Evolutionary conservation across 2,888 invertebrate genomes (phyloP), one percentile per base, ranked within the genome.

Genomic region (Aplocera efformata): DNA sequence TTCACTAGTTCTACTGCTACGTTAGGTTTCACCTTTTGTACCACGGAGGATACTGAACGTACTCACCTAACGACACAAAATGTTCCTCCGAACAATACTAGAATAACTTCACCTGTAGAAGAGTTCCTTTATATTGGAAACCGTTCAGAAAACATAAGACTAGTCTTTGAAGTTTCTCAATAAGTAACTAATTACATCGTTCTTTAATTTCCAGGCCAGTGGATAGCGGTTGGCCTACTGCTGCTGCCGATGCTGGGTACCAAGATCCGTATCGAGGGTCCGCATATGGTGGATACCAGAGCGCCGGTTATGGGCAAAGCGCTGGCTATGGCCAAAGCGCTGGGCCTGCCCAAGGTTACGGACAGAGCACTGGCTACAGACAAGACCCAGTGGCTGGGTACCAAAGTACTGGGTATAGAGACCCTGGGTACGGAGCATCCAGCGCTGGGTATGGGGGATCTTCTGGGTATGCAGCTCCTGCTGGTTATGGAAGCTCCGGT

Each of bases 151-250:
- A n/a, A n/a, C n/a, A 17, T 17, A 17, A 2, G 13, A 17, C 3
- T 17, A 17, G 13, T 17, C 13, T 5, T 3, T 17, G 13, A 17
- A 17, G 13, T 3, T 17, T 17, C 5, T 17, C 13, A 5, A 17
- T 17, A 3, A 5, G 13, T 17, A 17, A 6, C 11, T 27, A 6
- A 17, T 22, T 23, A n/a, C n/a, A n/a, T n/a, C 20, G 7, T 33
- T 13, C 3, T 7, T 10, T 10, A 29, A 10, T 46, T 65, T 66
- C 0, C 70, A 82, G 84, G 42, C 81, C 82, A 10, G 68, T 69
- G 43, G 60, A 69, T 7, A 58, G 61, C 27, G 58, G 76, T n/a
- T 85, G 79, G 75, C 80, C 79, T 51, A 73, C 61, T 46, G 52
- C 57, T 1, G 69, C 68, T 4, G 67, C 69, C 45, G 10, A 32